These are phyloP conservation scores for Ornithoptera priamus DNA, from an alignment of 2,888 invertebrate genomes.

Conservation along the genomic window DNA sequence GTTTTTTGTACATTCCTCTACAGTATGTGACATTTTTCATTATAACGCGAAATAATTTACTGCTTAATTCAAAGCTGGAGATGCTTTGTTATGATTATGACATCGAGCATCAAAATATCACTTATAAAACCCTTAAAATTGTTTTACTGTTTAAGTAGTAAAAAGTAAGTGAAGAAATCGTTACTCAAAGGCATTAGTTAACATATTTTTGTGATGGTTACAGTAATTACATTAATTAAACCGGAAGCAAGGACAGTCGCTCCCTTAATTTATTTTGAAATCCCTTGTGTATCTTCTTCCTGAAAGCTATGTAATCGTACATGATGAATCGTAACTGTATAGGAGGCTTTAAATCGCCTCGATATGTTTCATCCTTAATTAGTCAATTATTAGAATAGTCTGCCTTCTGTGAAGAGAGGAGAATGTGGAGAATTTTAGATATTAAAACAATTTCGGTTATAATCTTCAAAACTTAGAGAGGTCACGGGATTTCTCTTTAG, in stretches of 20 bases:
- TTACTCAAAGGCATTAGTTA: neutral
- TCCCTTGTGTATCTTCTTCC: conserved; percentile 31
- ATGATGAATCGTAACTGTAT: neutral
- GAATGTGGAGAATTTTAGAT: no score
- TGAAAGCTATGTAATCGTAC: conserved; percentile 20
- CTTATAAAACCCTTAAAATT: no score
- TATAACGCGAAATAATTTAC: neutral
- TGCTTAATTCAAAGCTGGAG: no score
- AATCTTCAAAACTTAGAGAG: no score
- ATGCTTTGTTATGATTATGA: no score
- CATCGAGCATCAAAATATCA: no score
- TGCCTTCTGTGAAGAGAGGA: no score
- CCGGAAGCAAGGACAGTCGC: conserved; percentile 30
- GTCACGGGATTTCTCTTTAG: no score
- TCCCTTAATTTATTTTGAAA: conserved; percentile 25
- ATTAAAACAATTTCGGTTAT: no score
- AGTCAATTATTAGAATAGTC: neutral
- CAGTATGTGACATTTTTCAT: neutral
- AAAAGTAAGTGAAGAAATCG: neutral
- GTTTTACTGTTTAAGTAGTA: neutral
- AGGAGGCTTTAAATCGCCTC: neutral
- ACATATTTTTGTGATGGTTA: conserved; percentile 5
- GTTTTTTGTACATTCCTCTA: neutral
- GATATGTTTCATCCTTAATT: neutral
- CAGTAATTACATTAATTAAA: conserved; percentile 31